Conservation (phyloP, 2,888 invertebrate species). For the Limnephilus rhombicus region DNA sequence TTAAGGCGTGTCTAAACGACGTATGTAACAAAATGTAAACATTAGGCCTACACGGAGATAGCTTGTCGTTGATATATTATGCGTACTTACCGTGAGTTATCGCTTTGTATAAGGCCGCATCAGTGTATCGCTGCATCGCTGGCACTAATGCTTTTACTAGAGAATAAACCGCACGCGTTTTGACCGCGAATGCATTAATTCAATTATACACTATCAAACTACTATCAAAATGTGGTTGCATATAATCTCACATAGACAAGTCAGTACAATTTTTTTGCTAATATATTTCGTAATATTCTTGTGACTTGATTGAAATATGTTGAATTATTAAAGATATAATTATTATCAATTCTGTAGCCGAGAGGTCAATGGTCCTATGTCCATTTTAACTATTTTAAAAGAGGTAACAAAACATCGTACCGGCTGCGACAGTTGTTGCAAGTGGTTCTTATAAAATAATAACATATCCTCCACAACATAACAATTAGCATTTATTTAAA, state of each 20-base stretch:
- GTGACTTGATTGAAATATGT: no score
- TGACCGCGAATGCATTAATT: not conserved
- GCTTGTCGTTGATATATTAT: not conserved
- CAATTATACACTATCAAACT: not conserved
- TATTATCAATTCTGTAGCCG: no score
- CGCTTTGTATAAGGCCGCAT: not conserved
- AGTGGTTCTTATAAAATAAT: no score
- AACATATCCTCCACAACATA: no score
- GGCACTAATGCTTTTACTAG: not conserved
- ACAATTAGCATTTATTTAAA: no score
- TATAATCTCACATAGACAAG: not conserved
- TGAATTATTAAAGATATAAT: no score
- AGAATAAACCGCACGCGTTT: not conserved
- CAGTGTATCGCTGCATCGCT: not conserved
- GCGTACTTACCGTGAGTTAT: not conserved
- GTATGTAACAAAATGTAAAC: not conserved
- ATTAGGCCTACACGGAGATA: not conserved
- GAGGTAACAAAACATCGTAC: no score
- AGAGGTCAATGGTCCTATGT: no score
- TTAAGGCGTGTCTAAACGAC: slow-evolving; percentile 21
- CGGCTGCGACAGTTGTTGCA: no score
- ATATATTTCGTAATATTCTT: no score
- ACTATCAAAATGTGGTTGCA: not conserved
- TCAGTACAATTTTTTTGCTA: not conserved
- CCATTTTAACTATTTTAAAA: no score